Conservation (phyloP, 2,113 vertebrate species). For the Myxocyprinus asiaticus region DNA sequence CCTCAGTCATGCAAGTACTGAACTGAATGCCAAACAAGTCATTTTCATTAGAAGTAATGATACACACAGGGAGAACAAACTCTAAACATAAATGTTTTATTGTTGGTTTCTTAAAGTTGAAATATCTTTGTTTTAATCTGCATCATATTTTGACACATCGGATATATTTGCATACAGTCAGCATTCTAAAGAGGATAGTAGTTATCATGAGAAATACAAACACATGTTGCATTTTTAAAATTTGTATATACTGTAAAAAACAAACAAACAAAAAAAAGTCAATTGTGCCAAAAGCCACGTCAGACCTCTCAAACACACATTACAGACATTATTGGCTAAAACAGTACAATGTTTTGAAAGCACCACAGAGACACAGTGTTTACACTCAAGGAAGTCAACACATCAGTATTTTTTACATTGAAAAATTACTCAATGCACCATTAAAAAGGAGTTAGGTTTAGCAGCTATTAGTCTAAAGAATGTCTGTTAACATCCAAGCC, state of each 20-base stretch:
- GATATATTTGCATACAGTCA: not conserved
- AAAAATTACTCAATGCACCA: too few relatives aligned
- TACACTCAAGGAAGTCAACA: not conserved
- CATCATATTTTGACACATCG: not conserved
- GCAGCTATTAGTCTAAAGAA: not conserved
- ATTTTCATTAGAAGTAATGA: too few relatives aligned
- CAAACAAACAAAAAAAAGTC: not conserved
- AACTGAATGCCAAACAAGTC: too few relatives aligned
- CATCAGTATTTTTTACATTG: too few relatives aligned
- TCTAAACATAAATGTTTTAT: too few relatives aligned
- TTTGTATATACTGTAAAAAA: not conserved
- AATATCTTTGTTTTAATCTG: not conserved
- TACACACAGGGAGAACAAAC: too few relatives aligned
- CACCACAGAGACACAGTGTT: not conserved
- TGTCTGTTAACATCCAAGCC: constrained; percentile 72
- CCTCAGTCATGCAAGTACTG: too few relatives aligned
- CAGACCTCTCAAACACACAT: not conserved
- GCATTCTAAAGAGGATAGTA: not conserved
- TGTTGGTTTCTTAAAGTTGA: not conserved
- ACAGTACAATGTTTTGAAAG: not conserved
- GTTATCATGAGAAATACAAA: not conserved
- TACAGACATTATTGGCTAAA: too few relatives aligned
- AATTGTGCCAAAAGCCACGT: not conserved
- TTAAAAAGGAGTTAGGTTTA: not conserved
- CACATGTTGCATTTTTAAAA: not conserved